Percentiles rank a stretch among this genome's conserved stretches.
Evolutionary conservation across 35 echinoderm and acorn worm genomes (phyloP).

Genomic region (Ophiothrix spiculata): DNA sequence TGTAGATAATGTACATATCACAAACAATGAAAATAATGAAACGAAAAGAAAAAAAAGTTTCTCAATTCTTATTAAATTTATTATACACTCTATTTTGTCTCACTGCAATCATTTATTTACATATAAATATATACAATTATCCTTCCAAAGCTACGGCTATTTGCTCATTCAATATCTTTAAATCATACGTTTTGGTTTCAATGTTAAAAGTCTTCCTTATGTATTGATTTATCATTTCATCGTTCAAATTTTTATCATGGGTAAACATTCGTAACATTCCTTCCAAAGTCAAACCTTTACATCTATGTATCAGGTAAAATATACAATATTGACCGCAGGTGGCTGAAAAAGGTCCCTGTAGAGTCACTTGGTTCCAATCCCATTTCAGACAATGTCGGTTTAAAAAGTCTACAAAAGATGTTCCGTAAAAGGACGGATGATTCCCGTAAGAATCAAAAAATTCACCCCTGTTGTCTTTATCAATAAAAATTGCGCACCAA

Average conservation of each 20-base stretch:
- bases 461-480: not conserved
- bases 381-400: not conserved
- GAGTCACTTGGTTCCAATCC: not conserved
- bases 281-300: not conserved
- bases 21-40: no score
- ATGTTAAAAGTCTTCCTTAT: not conserved
- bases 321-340: constrained; percentile 38
- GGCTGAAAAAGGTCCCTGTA: constrained; percentile 32
- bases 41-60: no score
- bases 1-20: no score
- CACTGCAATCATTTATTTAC: no score
- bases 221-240: constrained; percentile 1
- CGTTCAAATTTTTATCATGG: not conserved
- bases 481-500: constrained; percentile 50
- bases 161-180: not conserved
- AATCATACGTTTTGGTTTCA: not conserved
- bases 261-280: not conserved
- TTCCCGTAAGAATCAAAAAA: constrained; percentile 50
- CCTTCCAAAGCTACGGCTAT: not conserved
- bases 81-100: no score
- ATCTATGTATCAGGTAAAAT: constrained; percentile 31
- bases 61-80: no score
- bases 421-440: not conserved
- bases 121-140: not conserved
- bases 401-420: constrained; percentile 12